Evolutionary conservation across 2,113 vertebrate species (phyloP), one percentile per base, ranked within the genome.

Genomic region (Eolophus roseicapilla): DNA sequence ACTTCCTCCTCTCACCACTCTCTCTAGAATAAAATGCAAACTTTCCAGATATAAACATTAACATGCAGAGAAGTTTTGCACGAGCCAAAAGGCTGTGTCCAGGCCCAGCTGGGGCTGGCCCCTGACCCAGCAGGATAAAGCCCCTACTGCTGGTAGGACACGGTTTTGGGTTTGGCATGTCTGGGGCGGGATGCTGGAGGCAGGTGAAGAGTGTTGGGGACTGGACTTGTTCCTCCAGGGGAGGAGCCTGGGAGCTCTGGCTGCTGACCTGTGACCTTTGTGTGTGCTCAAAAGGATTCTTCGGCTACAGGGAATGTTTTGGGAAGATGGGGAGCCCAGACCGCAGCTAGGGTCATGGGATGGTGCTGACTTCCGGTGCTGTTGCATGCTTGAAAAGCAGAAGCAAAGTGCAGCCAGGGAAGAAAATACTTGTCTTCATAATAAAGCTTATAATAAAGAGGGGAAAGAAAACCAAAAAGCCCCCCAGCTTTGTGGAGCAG

Each of bases 141-240:
- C 37, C 78, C 9, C 1, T 3, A 0, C 12, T 21, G 86, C 3
- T 3, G 21, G 44, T 0, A 2, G 83, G 74, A 10, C 12, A 16
- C 1, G 15, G 33, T 4, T 55, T 43, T 16, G 90, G 73, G 10
- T 17, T 71, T 77, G 78, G 19, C 1, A 4, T 25, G 35, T 6
- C 46, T 1, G 0, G 9, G 33, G 47, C 6, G 49, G 57, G 44
- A 35, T 28, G 52, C 49, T 70, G 71, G 10, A 39, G 55, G 19
- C 7, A 3, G 4, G 27, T 14, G 69, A 53, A 47, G 68, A 71
- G 46, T 13, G 4, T 6, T 43, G 52, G 50, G 65, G 9, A 0
- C 8, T 68, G 39, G 52, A 31, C 6, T 5, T 39, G 13, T 29
- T 41, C 20, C 39, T 73, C 3, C 68, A 76, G 71, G n/a, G 57